Evolutionary conservation across 2,113 vertebrate species (phyloP).

Genomic region (Lasiurus cinereus): DNA sequence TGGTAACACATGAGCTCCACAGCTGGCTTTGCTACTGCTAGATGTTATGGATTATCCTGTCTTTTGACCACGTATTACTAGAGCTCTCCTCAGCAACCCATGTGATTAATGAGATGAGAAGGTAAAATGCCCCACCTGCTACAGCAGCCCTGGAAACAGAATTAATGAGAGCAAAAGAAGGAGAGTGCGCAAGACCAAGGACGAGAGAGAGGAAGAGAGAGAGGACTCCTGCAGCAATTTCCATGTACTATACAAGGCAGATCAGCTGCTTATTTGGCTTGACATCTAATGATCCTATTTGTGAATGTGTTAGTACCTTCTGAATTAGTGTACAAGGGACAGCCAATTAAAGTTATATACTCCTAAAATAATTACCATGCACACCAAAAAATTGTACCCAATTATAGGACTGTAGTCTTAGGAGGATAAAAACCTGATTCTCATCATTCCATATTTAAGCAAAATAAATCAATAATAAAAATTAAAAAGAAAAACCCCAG

Average conservation of each 20-base stretch:
- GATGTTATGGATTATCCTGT: constrained; percentile 82
- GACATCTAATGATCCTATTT: constrained; percentile 80
- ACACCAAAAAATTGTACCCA: constrained; percentile 71
- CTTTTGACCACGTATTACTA: constrained; percentile 85
- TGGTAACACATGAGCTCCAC: constrained; percentile 63
- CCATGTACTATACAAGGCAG: constrained; percentile 64
- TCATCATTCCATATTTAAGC: constrained; percentile 70
- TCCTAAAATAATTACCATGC: constrained; percentile 78
- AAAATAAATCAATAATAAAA: constrained; percentile 76
- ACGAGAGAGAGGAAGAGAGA: not conserved
- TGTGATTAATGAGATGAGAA: constrained; percentile 89
- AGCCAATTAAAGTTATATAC: constrained; percentile 78
- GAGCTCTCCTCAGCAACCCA: constrained; percentile 83
- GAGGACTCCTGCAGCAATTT: constrained; percentile 67
- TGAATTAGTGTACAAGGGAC: constrained; percentile 78
- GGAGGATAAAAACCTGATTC: constrained; percentile 54
- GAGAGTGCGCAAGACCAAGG: not conserved
- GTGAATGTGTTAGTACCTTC: constrained; percentile 74
- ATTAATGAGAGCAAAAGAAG: constrained; percentile 82
- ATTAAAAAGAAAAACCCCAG: constrained; percentile 12
- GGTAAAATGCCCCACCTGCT: constrained; percentile 87
- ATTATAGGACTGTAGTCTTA: constrained; percentile 70
- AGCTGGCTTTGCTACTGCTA: constrained; percentile 80
- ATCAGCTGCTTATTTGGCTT: constrained; percentile 80
- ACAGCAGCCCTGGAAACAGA: constrained; percentile 82